A percentile compares a stretch with the other conserved stretches of the same genome.
Evolutionary conservation across 2,888 invertebrate genomes (phyloP).

Genomic region (Drosophila limbata): DNA sequence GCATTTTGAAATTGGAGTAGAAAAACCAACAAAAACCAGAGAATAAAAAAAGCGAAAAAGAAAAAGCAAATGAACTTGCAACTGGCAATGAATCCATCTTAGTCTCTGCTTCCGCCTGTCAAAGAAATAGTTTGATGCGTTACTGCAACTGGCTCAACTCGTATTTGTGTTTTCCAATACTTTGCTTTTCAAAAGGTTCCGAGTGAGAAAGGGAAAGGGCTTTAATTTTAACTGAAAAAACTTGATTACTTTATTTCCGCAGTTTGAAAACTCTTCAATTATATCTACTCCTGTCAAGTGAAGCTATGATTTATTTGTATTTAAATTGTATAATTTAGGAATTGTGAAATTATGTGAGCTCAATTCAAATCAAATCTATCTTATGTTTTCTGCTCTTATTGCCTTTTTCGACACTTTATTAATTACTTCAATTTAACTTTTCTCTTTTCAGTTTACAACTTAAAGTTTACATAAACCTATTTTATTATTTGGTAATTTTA

Average conservation of each 20-base stretch:
- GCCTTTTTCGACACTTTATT: no score
- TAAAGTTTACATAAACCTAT: no score
- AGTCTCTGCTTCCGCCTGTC: constrained; percentile 49
- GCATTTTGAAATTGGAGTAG: constrained; percentile 68
- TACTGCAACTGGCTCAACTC: constrained; percentile 25
- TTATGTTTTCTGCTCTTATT: neutral
- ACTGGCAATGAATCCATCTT: constrained; percentile 45
- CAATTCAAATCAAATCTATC: no score
- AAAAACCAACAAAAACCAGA: neutral
- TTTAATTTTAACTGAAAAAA: neutral
- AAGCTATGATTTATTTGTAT: neutral
- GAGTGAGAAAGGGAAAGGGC: neutral
- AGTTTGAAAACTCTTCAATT: neutral
- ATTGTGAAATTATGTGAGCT: no score
- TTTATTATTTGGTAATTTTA: no score
- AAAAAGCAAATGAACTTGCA: neutral
- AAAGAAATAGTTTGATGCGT: constrained; percentile 39
- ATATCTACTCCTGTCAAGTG: neutral
- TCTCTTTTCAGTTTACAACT: no score
- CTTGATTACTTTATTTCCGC: constrained; percentile 3
- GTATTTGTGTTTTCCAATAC: constrained; percentile 16
- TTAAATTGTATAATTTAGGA: no score
- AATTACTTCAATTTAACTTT: no score
- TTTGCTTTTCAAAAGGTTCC: neutral
- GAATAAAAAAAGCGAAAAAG: neutral